Conservation (phyloP, 1,140 invertebrate species). For the Melitaea cinxia region DNA sequence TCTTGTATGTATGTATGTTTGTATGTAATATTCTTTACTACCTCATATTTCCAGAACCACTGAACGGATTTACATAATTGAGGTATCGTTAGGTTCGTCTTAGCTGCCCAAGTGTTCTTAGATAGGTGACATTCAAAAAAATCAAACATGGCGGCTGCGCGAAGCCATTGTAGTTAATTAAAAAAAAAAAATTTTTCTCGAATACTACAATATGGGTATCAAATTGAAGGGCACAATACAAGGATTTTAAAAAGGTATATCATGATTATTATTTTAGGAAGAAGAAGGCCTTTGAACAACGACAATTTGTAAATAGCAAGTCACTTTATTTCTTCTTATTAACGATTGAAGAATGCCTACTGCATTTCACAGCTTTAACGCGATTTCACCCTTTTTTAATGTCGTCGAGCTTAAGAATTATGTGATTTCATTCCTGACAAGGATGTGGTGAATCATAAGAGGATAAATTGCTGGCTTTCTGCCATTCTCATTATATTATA, state of each 20-base stretch:
- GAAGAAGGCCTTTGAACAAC: slow-evolving; percentile 23
- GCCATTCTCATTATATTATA: slow-evolving; percentile 46
- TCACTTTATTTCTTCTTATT: slow-evolving; percentile 14
- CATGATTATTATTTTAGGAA: not conserved
- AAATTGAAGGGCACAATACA: no score
- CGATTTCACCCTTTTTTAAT: slow-evolving; percentile 14
- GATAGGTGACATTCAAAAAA: no score
- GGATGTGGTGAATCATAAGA: slow-evolving; percentile 38
- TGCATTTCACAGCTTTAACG: slow-evolving; percentile 9
- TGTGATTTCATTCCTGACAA: slow-evolving; percentile 27
- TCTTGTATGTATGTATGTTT: no score
- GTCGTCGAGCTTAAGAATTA: slow-evolving; percentile 27
- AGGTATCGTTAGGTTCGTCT: no score
- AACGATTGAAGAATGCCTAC: slow-evolving; percentile 8
- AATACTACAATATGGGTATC: no score
- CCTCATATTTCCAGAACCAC: no score
- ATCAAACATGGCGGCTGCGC: no score
- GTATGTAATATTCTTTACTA: no score
- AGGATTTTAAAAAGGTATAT: not conserved
- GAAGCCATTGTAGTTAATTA: no score
- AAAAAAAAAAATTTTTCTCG: no score
- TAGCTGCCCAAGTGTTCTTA: no score
- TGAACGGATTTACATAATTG: no score
- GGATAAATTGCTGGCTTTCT: slow-evolving; percentile 39
- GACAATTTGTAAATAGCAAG: slow-evolving; percentile 13